A percentile compares a stretch with the other conserved stretches of the same genome.
Conservation (phyloP, 2,888 invertebrate genomes). For the Ctena decussata region DNA sequence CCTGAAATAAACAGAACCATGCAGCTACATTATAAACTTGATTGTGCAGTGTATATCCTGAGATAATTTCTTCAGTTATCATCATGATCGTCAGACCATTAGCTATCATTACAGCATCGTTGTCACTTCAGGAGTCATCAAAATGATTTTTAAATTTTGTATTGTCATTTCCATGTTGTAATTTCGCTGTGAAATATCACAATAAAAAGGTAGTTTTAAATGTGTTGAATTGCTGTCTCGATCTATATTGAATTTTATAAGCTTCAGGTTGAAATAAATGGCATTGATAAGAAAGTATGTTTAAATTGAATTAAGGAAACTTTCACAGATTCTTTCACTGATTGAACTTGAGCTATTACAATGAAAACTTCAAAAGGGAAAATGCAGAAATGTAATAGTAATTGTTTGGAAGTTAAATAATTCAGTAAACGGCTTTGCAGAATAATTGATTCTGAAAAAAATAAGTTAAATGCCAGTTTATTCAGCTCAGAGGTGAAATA, state of each 20-base stretch:
- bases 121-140: neutral
- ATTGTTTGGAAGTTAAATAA: too few species aligned
- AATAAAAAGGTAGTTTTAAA: neutral
- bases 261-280: slow-evolving; percentile 4
- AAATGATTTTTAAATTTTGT: neutral
- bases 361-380: too few species aligned
- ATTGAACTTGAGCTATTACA: too few species aligned
- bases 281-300: too few species aligned
- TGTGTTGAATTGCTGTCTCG: neutral
- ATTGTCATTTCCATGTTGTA: slow-evolving; percentile 11
- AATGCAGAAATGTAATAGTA: too few species aligned
- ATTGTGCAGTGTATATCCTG: neutral
- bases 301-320: too few species aligned
- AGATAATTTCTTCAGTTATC: neutral
- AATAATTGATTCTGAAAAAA: too few species aligned
- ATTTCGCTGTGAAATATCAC: neutral
- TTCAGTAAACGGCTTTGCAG: too few species aligned
- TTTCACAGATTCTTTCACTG: too few species aligned
- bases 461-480: slow-evolving; percentile 4
- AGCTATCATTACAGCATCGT: neutral
- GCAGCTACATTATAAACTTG: neutral
- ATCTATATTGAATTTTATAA: neutral
- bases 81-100: neutral
- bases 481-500: neutral
- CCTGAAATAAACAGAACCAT: too few species aligned